Conservation (phyloP, 2,113 vertebrate genomes). For the Smithornis capensis region DNA sequence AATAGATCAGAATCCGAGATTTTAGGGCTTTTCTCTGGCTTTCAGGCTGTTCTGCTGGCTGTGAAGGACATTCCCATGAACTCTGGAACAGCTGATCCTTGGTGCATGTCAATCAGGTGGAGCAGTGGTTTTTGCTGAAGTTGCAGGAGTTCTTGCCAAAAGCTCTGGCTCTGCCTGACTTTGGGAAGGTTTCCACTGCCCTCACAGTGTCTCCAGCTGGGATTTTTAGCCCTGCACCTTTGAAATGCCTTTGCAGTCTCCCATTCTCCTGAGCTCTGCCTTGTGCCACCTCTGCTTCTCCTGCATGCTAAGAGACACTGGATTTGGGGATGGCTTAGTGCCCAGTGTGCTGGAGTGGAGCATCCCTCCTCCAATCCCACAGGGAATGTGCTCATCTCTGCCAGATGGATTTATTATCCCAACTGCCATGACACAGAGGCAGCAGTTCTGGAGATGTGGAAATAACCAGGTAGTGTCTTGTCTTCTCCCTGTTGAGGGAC, state of each 20-base stretch:
- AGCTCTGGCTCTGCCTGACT: not conserved
- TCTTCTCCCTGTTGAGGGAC: not conserved
- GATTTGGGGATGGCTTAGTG: not conserved
- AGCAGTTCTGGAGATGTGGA: not conserved
- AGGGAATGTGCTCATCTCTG: not conserved
- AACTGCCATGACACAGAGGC: not conserved
- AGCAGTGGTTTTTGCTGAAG: not conserved
- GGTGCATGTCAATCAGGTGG: constrained; percentile 17
- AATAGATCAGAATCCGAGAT: not conserved
- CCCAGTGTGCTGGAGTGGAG: not conserved
- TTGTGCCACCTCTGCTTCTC: not conserved
- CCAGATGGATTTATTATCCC: not conserved
- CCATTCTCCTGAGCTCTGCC: not conserved
- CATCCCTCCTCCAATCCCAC: fast-evolving
- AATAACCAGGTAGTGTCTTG: not conserved
- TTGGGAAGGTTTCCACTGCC: not conserved
- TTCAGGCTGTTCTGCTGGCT: not conserved
- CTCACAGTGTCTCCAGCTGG: not conserved
- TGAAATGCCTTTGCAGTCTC: not conserved
- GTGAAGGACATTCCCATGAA: not conserved
- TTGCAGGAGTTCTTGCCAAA: constrained; percentile 28
- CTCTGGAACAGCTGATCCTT: not conserved
- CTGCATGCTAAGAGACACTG: fast-evolving
- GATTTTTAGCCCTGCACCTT: not conserved
- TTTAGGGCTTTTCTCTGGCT: not conserved